These are phyloP conservation scores for Ploceus nigricollis DNA, from an alignment of 2,113 vertebrate species.

Conservation along the genomic window DNA sequence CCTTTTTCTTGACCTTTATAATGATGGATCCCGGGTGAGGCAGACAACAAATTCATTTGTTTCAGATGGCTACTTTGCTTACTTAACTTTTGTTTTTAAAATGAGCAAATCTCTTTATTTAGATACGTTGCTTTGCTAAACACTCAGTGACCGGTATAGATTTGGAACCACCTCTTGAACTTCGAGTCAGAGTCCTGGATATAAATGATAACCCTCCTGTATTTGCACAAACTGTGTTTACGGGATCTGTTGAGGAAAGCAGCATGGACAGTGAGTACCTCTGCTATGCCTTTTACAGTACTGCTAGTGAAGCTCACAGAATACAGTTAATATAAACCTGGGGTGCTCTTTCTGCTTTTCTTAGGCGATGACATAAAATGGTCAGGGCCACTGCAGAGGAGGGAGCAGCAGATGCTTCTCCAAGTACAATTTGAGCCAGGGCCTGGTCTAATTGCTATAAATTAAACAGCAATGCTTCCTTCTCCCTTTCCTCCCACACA, in stretches of 20 bases:
- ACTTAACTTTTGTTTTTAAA: background rate
- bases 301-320: background rate
- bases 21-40: background rate
- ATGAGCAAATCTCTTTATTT: background rate
- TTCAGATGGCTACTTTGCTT: background rate
- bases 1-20: background rate
- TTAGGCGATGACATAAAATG: background rate
- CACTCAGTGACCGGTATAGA: constrained; percentile 65
- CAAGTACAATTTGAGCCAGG: background rate
- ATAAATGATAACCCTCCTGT: constrained; percentile 80
- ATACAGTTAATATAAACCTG: background rate
- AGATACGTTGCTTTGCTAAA: constrained; percentile 76
- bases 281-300: background rate
- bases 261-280: constrained; percentile 75
- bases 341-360: background rate
- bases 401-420: background rate
- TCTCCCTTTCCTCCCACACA: background rate
- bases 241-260: constrained; percentile 72
- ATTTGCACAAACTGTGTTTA: constrained; percentile 71
- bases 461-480: background rate
- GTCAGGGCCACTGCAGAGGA: background rate
- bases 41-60: background rate
- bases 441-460: background rate
- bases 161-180: constrained; percentile 74
- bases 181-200: constrained; percentile 78